A percentile compares a stretch with the other conserved stretches of the same genome.
phyloP scores from a whole-genome alignment of 2,797 vertebrate genomes.

The Sus cebifrons region DNA sequence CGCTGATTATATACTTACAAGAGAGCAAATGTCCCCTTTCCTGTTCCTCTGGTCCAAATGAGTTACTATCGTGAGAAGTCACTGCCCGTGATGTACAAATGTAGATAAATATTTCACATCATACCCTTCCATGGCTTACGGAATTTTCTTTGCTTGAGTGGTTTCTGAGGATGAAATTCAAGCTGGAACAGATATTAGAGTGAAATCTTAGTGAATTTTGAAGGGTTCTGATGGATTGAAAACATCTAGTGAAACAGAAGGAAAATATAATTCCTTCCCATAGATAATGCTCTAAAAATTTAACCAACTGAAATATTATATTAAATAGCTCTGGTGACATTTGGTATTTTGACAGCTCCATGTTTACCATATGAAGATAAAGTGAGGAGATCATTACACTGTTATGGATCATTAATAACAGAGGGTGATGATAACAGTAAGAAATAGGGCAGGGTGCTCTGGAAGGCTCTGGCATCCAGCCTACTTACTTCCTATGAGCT shows the following conservation, averaged over 20 bases:
- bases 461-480: no score
- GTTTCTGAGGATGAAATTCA: constrained; percentile 14
- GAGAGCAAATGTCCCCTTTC: neutral
- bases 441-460: accelerated
- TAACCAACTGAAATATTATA: neutral
- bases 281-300: neutral
- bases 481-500: neutral
- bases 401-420: neutral
- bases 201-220: neutral
- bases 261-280: neutral
- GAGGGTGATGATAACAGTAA: neutral
- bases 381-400: neutral
- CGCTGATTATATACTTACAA: neutral
- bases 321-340: neutral
- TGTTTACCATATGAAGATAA: neutral
- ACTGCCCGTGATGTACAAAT: neutral
- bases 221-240: neutral
- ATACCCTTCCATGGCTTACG: neutral
- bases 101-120: constrained; percentile 34
- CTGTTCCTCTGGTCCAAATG: neutral
- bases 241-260: neutral
- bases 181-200: neutral
- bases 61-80: constrained; percentile 19
- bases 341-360: neutral
- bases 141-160: neutral